Evolutionary conservation across 1,140 invertebrate species (phyloP).

Genomic region (Hermetia illucens): DNA sequence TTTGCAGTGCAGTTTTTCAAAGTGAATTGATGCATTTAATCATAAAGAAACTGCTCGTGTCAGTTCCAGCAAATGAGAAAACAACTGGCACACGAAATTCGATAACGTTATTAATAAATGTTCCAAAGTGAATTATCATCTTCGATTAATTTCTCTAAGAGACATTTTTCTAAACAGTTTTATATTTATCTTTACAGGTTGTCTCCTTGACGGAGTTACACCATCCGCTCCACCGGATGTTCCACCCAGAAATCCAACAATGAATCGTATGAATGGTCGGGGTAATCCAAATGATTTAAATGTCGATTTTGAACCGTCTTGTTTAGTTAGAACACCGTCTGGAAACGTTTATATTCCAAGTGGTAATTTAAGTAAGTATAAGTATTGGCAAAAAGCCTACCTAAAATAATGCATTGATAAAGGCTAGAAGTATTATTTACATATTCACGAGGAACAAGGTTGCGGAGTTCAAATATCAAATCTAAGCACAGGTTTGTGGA

Average conservation of each 20-base stretch:
- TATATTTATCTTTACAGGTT: constrained; percentile 49
- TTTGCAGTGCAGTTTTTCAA: no score
- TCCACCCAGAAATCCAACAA: constrained; percentile 72
- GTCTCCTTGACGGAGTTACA: constrained; percentile 65
- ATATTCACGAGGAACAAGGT: no score
- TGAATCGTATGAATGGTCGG: constrained; percentile 70
- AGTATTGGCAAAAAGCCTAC: not conserved
- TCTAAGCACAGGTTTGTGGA: no score
- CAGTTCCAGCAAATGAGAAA: no score
- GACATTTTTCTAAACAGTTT: no score
- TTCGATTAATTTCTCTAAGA: constrained; percentile 4
- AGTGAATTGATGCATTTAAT: no score
- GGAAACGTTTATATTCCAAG: constrained; percentile 87
- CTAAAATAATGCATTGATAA: no score
- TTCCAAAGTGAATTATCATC: not conserved
- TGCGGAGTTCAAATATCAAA: no score
- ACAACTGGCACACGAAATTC: no score
- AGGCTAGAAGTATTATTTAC: no score
- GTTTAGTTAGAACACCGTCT: constrained; percentile 75
- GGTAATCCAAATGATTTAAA: constrained; percentile 58
- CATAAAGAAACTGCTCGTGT: no score
- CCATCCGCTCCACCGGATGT: constrained; percentile 69
- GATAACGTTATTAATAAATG: no score
- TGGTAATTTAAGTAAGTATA: constrained; percentile 46
- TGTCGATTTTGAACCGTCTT: constrained; percentile 78